Base-by-base conservation (phyloP, 37 sponge, comb jelly and placozoan genomes). In the Agelas oroides region DNA sequence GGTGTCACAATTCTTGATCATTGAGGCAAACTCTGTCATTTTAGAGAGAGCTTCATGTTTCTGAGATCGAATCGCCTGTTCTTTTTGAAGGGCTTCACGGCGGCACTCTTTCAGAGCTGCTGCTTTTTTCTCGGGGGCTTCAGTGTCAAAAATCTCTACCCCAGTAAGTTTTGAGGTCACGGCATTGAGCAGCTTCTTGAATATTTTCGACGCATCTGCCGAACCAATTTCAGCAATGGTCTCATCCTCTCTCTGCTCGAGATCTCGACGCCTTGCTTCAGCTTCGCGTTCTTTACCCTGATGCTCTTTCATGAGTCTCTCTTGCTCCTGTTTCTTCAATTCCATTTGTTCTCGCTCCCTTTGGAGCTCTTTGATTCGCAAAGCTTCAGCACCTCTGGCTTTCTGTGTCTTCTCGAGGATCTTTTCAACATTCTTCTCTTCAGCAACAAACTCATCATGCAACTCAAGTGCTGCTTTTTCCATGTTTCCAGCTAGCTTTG, bases 401-500 rank as follows among this genome's bases (percentile, higher is more conserved):
- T 52, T 17, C 80, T 23, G 27, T 5, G 79, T 84, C 16, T 71
- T 37, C 46, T 80, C 57, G 11, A 80, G 56, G 1, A 71, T 65
- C 21, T 0, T 40, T 20, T 41, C 54, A 13, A 86, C 86, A 25
- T 81, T 74, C 25, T 68, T 19, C 17, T 65, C 78, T 59, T 91
- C 75, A 5, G 66, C 69, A 8, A 61, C 64, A 81, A 91, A 91
- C 1, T 85, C 81, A 30, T 53, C 23, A 25, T 80, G 71, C 15
- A 91, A 53, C 19, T 85, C 86, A 0, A 30, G 16, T 23, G 91
- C 91, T 32, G 91, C 86, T 57, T 38, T 68, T 3, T 39, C 71
- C 86, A 91, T 86, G 15, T 79, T 71, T n/a, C 56, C 66, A 0
- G 91, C 91, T 46, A 84, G 8, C n/a, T 91, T 65, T 11, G 77